phyloP scores from a whole-genome alignment of 2,113 vertebrate species.

The Dasypus novemcinctus region DNA sequence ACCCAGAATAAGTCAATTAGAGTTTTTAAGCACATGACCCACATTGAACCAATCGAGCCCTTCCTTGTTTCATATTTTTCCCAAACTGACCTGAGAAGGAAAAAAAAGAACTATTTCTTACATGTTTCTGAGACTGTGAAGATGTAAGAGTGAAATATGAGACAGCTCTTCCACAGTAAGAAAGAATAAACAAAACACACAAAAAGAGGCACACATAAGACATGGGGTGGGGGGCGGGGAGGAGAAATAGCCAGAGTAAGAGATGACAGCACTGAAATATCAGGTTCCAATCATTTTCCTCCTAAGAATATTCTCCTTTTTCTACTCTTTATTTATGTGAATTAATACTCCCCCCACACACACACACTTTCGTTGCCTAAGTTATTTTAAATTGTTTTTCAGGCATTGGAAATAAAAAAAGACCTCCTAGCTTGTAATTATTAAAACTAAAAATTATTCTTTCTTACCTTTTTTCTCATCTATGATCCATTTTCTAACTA shows the following conservation, averaged over 20 bases:
- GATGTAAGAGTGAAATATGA: neutral
- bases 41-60: neutral
- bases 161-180: neutral
- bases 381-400: neutral
- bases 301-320: neutral
- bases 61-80: conserved; percentile 5
- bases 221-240: neutral
- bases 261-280: neutral
- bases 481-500: neutral
- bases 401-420: neutral
- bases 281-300: neutral
- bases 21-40: neutral
- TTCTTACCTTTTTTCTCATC: neutral
- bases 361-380: neutral
- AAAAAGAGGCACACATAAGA: neutral
- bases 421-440: neutral
- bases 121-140: neutral
- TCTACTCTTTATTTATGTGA: neutral
- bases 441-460: neutral
- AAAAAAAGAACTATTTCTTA: neutral
- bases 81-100: neutral
- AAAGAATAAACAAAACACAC: neutral
- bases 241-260: neutral
- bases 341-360: neutral
- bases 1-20: neutral